phyloP scores from a whole-genome alignment of 1,140 invertebrate species.

The Mycetomoellerius zeteki region DNA sequence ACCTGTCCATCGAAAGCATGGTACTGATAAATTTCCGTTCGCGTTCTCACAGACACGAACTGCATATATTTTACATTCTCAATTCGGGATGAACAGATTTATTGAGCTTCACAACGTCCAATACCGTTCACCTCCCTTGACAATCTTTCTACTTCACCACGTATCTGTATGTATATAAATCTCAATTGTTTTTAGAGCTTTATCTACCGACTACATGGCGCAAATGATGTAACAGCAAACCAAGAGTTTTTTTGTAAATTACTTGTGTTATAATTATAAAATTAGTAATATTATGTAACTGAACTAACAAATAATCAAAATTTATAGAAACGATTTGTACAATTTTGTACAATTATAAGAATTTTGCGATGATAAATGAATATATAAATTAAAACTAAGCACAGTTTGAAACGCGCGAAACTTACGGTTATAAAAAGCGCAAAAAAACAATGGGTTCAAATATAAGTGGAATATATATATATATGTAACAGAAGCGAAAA shows the following conservation, averaged over 20 bases:
- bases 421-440: slow-evolving; percentile 33
- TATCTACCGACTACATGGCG: background rate
- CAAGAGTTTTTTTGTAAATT: slow-evolving; percentile 7
- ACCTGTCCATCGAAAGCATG: slow-evolving; percentile 79
- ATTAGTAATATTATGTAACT: background rate
- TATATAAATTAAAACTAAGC: slow-evolving; percentile 52
- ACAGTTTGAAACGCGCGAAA: slow-evolving; percentile 58
- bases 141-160: slow-evolving; percentile 67
- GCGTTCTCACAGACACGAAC: slow-evolving; percentile 77
- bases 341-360: slow-evolving; percentile 27
- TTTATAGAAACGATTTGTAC: slow-evolving; percentile 55
- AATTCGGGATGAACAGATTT: slow-evolving; percentile 83
- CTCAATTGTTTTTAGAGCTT: slow-evolving; percentile 32
- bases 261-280: slow-evolving; percentile 3
- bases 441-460: slow-evolving; percentile 36
- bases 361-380: slow-evolving; percentile 53
- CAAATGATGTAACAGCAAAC: slow-evolving; percentile 12
- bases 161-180: slow-evolving; percentile 20
- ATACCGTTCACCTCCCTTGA: slow-evolving; percentile 64
- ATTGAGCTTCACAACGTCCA: slow-evolving; percentile 74
- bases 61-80: slow-evolving; percentile 84
- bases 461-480: slow-evolving; percentile 25
- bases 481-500: background rate
- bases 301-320: slow-evolving; percentile 34
- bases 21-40: slow-evolving; percentile 79